Percentiles rank a stretch among this genome's conserved stretches.
Conservation (phyloP, 1,140 invertebrate species). For the Ruditapes philippinarum region DNA sequence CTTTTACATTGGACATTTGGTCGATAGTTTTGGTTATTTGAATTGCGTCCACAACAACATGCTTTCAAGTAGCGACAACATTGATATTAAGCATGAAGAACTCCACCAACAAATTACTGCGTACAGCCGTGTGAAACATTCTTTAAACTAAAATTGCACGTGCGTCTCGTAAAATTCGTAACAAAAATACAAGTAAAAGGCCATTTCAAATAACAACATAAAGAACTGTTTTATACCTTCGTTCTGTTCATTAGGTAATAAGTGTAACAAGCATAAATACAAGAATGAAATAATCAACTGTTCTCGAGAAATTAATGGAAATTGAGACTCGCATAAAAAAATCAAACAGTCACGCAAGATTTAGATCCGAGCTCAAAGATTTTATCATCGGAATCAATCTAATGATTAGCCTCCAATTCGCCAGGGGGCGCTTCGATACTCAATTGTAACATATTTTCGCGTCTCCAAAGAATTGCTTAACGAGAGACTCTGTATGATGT, state of each 20-base stretch:
- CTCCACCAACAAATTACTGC: too few relatives aligned
- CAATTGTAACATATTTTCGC: constrained; percentile 57
- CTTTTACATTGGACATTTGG: too few relatives aligned
- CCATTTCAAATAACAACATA: too few relatives aligned
- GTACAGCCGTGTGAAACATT: too few relatives aligned
- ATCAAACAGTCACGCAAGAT: constrained; percentile 15
- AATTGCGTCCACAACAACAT: too few relatives aligned
- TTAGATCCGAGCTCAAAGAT: constrained; percentile 37
- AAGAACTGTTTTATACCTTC: too few relatives aligned
- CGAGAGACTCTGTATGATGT: background rate
- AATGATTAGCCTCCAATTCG: constrained; percentile 33
- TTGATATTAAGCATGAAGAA: too few relatives aligned
- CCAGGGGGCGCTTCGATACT: constrained; percentile 13
- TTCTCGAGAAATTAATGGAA: constrained; percentile 14
- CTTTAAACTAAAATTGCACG: background rate
- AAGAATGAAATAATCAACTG: constrained; percentile 33
- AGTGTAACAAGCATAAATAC: background rate
- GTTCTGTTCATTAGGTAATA: background rate
- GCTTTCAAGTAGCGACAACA: too few relatives aligned
- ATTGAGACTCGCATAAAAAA: constrained; percentile 9
- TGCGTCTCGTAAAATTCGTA: background rate
- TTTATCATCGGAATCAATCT: constrained; percentile 39
- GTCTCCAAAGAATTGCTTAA: constrained; percentile 37
- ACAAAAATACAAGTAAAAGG: constrained; percentile 4
- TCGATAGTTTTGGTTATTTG: too few relatives aligned